Percentiles rank a stretch among this genome's conserved stretches.
phyloP scores from a whole-genome alignment of 2,113 vertebrate genomes.

The Muntiacus reevesi region DNA sequence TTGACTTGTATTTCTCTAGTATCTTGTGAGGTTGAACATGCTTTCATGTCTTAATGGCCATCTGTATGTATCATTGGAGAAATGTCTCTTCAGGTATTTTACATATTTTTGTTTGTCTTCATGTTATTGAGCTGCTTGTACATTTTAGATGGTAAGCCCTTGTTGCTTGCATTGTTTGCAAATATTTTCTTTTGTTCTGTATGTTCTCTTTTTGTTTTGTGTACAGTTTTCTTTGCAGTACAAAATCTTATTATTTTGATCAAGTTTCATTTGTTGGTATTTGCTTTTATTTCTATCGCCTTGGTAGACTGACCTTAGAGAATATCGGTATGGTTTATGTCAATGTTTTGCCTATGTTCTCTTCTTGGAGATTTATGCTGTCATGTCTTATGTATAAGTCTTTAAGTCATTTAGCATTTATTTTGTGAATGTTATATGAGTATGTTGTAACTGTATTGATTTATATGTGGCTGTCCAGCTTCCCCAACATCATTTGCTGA shows the following conservation, averaged over 20 bases:
- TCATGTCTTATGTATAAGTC: background rate
- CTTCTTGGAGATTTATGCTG: background rate
- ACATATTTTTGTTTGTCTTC: background rate
- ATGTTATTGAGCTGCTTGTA: background rate
- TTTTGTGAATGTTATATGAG: background rate
- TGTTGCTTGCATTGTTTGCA: background rate
- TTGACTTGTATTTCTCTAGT: background rate
- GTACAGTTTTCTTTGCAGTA: background rate
- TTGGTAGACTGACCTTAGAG: background rate
- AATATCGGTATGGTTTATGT: background rate
- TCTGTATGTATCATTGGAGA: background rate
- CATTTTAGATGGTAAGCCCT: background rate
- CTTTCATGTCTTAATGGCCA: background rate
- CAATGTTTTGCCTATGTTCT: background rate
- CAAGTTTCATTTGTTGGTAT: background rate
- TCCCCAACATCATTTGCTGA: background rate
- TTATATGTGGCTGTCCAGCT: background rate
- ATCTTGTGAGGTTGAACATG: background rate
- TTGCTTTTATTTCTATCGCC: background rate
- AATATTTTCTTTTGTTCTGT: background rate
- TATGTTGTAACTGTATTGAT: background rate
- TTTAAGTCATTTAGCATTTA: background rate
- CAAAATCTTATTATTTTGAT: background rate
- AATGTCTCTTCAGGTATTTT: background rate
- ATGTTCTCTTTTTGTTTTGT: background rate